Base-by-base conservation (phyloP, 2,888 invertebrate genomes). In the Lasioglossum calceatum region DNA sequence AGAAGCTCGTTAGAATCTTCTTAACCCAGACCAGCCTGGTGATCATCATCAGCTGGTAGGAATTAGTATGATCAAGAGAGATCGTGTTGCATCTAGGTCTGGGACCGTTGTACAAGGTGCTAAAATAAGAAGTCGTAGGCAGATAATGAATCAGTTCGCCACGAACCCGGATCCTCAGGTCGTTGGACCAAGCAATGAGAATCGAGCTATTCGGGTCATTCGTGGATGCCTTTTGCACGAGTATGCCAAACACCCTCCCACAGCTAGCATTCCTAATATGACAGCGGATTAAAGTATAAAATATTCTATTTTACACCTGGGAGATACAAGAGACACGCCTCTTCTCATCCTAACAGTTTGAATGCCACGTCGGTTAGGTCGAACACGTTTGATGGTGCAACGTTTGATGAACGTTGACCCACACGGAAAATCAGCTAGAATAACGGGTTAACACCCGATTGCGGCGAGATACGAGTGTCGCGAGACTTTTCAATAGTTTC, bases 141-240 rank as follows among this genome's bases (percentile, higher is more conserved):
- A 32, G 47, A 73, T 32, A 27, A 44, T 27, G 72, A 47, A 47
- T 73, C 47, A 44, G 47, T 19, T 12, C 27, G 32, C 2, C 7
- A 32, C 47, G 27, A 73, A 73, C 47, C 72, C 72, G 72, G 72
- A 73, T 47, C 72, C 42, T 73, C 19, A 2, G 47, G 47, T 73
- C 44, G 47, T 72, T 44, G 72, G 72, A 72, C 44, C 27, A 44
- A 72, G n/a, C 47, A 27, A 27, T 8, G 27, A 27, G 42, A 1
- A 73, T 27, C 72, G n/a, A 44, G 44, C 19, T 73, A 73, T 73
- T 1, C 32, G 44, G 27, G 72, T 47, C 71, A 42, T 42, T 27
- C 44, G 27, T 47, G 19, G 27, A 73, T 47, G 47, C 72, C 47
- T 47, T 27, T 27, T 19, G 39, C 36, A 36, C 19, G 23, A 10